Base-by-base conservation (phyloP, 2,888 invertebrate genomes). In the Disparrhopalites patrizii region DNA sequence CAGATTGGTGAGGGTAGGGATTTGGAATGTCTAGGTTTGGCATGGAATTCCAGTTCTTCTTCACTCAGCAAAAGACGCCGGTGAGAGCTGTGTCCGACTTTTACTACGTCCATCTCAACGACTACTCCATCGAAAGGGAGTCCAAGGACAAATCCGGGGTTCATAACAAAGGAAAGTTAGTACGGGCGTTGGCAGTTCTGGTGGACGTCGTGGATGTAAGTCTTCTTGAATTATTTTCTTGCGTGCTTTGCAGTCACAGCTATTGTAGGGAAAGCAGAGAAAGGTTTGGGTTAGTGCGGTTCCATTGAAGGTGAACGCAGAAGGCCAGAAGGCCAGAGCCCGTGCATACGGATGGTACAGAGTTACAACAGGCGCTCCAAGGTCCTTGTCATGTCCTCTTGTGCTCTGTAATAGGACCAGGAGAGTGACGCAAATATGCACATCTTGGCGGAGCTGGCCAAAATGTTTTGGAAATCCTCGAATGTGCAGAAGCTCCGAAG, bases 21-120 rank as follows among this genome's bases (percentile, higher is more conserved):
- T n/a, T n/a, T n/a, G n/a, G n/a, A n/a, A n/a, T 31, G 5, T 10
- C 2, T 30, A 61, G 61, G 15, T 63, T 60, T 38, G 33, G 28
- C n/a, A 66, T 66, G 66, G 66, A 66, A 18, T 43, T 66, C 15
- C 66, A 66, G 47, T 66, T 66, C 50, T 52, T 66, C 33, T 66
- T 66, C 18, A 66, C 63, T 2, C 30, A 23, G 2, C 66, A 62
- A 43, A 51, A 52, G 15, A 2, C 31, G 30, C 28, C 18, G 13
- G n/a, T 7, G 15, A 51, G 55, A 28, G 10, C 33, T 30, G 15
- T 43, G 1, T n/a, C 18, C 7, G 43, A 66, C 31, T 66, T 54
- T 38, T 66, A 20, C 23, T 55, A 66, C 20, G 10, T 5, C 25
- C 47, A 51, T 27, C 27, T 57, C 3, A 38, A 27, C 7, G 55